Evolutionary conservation across 2,797 vertebrate genomes (phyloP), one percentile per base, ranked within the genome.

Genomic region (Ceryle rudis): DNA sequence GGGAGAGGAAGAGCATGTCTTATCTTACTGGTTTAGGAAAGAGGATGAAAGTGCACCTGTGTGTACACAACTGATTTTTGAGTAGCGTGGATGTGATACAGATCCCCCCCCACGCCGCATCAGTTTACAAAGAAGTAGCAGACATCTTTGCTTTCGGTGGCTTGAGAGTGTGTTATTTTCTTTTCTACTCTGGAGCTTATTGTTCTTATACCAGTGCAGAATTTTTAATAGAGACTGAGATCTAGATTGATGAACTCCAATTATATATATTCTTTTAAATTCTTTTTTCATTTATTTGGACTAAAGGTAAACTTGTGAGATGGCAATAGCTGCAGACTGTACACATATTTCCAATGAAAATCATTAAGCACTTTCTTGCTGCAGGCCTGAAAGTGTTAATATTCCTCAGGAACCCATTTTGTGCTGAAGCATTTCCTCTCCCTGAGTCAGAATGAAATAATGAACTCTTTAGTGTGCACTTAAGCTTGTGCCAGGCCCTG

Each of bases 371-470:
- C 29, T 62, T 95, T 93, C 81, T 39, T 39, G 26, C 58, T 72
- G 78, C 65, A 49, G 58, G 14, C 37, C 44, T 54, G 54, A 73
- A 44, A 73, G 89, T 28, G 91, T 96, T 96, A 95, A 91, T 65
- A 44, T 89, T 92, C 52, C 42, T 80, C 89, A 95, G 96, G 93
- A 97, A 89, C 82, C 90, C 83, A 90, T 92, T 97, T 91, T 91
- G 86, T 80, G 87, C 91, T 71, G 89, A 97, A 97, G 89, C 82
- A 91, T 97, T 98, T 98, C 96, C 96, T 97, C 92, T 81, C 3
- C 8, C 61, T 96, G 96, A 96, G 86, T 96, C 95, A 95, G 91
- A 94, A 81, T 94, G 89, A 96, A 96, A 94, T 95, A 93, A 96
- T 92, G 79, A 91, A 82, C 81, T 95, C 61, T 95, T 92, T 79